These are phyloP conservation scores for Parthenolecanium corni DNA, from an alignment of 2,888 invertebrate species.

Conservation along the genomic window DNA sequence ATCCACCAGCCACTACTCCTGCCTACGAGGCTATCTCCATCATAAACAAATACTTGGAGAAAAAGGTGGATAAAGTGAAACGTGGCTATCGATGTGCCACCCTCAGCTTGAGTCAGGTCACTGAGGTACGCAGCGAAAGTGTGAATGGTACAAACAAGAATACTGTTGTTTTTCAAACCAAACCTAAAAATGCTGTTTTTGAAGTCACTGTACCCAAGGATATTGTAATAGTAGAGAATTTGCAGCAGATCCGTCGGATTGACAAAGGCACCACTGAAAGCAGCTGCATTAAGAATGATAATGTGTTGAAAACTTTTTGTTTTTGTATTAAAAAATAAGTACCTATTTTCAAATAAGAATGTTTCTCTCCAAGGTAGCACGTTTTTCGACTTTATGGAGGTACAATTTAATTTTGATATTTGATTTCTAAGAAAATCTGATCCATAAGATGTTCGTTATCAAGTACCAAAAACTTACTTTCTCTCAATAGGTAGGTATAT, in stretches of 20 bases:
- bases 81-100: constrained; percentile 42
- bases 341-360: too few species aligned
- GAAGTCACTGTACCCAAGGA: constrained; percentile 47
- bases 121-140: constrained; percentile 43
- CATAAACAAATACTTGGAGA: constrained; percentile 14
- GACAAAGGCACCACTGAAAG: constrained; percentile 45
- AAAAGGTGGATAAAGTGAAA: constrained; percentile 27
- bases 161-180: constrained; percentile 56
- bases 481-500: too few species aligned
- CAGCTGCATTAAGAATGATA: constrained; percentile 43
- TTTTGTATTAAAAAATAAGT: too few species aligned
- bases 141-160: constrained; percentile 37
- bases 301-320: constrained; percentile 48
- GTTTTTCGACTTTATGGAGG: too few species aligned
- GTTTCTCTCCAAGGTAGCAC: too few species aligned
- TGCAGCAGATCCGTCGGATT: constrained; percentile 47
- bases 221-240: neutral
- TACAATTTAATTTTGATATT: too few species aligned
- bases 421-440: too few species aligned
- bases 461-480: too few species aligned
- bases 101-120: constrained; percentile 44
- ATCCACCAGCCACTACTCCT: constrained; percentile 30
- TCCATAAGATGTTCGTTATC: too few species aligned
- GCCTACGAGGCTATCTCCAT: constrained; percentile 30
- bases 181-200: constrained; percentile 55